Base-by-base conservation (phyloP, 1,140 invertebrate species). In the Trichonephila clavipes region DNA sequence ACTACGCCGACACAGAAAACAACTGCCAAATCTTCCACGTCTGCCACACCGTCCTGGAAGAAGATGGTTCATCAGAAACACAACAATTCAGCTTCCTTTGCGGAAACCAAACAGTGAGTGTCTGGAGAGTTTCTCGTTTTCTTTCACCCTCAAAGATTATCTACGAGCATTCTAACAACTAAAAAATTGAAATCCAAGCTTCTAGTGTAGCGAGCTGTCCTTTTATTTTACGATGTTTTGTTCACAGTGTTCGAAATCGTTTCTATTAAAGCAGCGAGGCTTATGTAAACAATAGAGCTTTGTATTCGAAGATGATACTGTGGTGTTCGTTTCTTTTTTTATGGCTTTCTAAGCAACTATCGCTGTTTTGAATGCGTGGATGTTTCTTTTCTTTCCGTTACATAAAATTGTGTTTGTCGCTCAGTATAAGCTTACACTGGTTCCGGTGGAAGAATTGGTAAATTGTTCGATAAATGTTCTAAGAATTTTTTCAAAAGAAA, bases 21-120 rank as follows among this genome's bases (percentile, higher is more conserved):
- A 92, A 95, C 59, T 95, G 95, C 94, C 88, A 94, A 34, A 93
- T 95, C 64, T 95, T 95, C 89, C 95, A 95, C 83, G 93, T 95
- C 24, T 95, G 95, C 82, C 95, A 98, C 66, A 98, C 98, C 0
- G 64, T 66, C 18, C 61, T 69, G 16, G 24, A 94, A 90, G 94
- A 85, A 64, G 89, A 91, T 88, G 94, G 94, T 62, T 61, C 62
- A 4, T 34, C 88, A 1, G 88, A 90, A 44, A 94, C 87, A 3
- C 72, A 94, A 40, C 94, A 94, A 34, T 94, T 92, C 86, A 94
- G 93, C 72, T 97, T 97, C 96, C 96, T 97, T 3, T 98, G 97
- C 95, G 97, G 97, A n/a, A 97, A 97, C 95, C 97, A 97, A 18
- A 98, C 97, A n/a, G 96, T 97, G 28, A 88, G 77, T 14, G 44